phyloP scores from a whole-genome alignment of 2,888 invertebrate genomes.

The Clitarchus hookeri region DNA sequence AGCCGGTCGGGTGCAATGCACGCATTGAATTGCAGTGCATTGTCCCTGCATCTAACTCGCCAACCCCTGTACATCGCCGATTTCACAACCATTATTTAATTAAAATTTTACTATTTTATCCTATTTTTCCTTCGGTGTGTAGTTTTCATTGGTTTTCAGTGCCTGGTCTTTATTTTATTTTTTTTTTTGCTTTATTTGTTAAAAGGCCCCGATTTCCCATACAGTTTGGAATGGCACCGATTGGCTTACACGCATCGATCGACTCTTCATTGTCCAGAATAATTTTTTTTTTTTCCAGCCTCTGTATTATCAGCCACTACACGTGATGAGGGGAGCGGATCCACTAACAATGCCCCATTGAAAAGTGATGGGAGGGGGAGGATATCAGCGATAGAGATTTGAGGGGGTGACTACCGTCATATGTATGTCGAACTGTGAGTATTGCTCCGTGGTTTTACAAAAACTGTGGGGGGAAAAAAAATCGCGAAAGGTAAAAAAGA shows the following conservation, averaged over 20 bases:
- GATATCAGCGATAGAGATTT: not conserved
- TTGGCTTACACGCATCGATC: slow-evolving; percentile 8
- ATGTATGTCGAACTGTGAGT: not conserved
- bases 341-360: not conserved
- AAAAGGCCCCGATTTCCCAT: not conserved
- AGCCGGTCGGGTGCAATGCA: not conserved
- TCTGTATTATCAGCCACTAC: not conserved
- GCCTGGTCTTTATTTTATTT: not conserved
- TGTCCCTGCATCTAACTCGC: not conserved
- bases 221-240: not conserved
- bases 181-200: not conserved
- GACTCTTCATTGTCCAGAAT: not conserved
- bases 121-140: not conserved
- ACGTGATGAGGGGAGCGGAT: not conserved
- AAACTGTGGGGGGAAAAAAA: not conserved
- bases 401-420: not conserved
- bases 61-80: not conserved
- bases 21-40: not conserved
- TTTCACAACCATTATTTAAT: not conserved
- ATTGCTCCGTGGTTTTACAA: not conserved
- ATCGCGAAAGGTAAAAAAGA: not conserved
- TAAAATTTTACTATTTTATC: not conserved
- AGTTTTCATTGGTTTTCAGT: not conserved
- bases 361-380: not conserved
- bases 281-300: not conserved